A percentile compares a stretch with the other conserved stretches of the same genome.
phyloP scores from a whole-genome alignment of 2,113 vertebrate species.

The Hypomesus transpacificus region DNA sequence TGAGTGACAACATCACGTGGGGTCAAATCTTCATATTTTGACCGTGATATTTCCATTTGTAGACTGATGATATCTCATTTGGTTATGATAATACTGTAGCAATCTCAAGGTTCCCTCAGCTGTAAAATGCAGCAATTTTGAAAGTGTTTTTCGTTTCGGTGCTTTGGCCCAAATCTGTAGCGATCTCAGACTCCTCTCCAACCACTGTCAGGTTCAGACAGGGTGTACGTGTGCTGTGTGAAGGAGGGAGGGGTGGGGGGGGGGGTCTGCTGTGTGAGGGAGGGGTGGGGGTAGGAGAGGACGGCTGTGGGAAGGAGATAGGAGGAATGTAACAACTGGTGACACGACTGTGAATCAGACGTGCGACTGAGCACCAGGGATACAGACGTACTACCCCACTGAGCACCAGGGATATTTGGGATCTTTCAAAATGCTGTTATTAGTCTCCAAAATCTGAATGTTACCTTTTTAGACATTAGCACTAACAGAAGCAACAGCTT shows the following conservation, averaged over 20 bases:
- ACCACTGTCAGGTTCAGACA: constrained; percentile 15
- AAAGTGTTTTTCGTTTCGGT: background rate
- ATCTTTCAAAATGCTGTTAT: constrained; percentile 15
- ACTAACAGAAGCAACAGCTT: constrained; percentile 19
- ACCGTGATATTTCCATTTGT: no score
- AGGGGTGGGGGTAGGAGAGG: constrained; percentile 17
- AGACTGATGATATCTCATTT: background rate
- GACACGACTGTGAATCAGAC: constrained; percentile 18
- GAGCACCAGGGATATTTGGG: constrained; percentile 26
- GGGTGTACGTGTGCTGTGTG: constrained; percentile 5
- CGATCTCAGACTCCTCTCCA: constrained; percentile 35
- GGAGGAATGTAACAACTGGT: constrained; percentile 21
- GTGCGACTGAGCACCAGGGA: constrained; percentile 12
- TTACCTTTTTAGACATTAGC: constrained; percentile 14
- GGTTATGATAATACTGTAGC: background rate
- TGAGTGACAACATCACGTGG: no score
- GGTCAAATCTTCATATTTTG: no score
- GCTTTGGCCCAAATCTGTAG: constrained; percentile 15
- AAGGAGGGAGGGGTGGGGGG: background rate
- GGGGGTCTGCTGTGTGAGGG: background rate
- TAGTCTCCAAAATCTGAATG: constrained; percentile 26
- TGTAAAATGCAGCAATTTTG: background rate
- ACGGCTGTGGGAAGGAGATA: constrained; percentile 45
- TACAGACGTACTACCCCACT: background rate
- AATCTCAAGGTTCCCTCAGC: constrained; percentile 3